These are phyloP conservation scores for Orthonyx spaldingii DNA, from an alignment of 2,113 vertebrate genomes.

Conservation along the genomic window DNA sequence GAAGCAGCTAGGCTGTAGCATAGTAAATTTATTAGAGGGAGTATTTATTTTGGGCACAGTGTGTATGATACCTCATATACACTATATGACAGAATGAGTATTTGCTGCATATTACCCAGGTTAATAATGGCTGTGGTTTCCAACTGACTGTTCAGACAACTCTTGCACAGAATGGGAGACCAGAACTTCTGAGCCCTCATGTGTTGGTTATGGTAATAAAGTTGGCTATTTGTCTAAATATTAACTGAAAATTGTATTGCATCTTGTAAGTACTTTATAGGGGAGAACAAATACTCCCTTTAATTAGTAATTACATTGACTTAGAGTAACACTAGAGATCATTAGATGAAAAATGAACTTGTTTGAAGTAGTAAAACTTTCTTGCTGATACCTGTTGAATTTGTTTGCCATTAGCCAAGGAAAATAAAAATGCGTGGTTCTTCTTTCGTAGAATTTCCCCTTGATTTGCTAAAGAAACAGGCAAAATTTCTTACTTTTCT, in stretches of 20 bases:
- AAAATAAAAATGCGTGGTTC: background rate
- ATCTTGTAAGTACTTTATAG: background rate
- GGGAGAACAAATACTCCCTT: background rate
- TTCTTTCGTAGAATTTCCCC: background rate
- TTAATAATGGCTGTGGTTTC: background rate
- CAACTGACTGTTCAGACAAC: background rate
- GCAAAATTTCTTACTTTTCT: background rate
- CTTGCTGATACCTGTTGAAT: background rate
- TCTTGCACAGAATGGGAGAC: background rate
- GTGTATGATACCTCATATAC: background rate
- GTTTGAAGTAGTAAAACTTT: background rate
- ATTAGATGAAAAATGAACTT: background rate
- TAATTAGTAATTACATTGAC: background rate
- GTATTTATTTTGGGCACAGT: background rate
- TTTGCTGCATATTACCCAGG: background rate
- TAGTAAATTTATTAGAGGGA: background rate
- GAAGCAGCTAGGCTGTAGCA: background rate
- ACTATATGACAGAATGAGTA: background rate
- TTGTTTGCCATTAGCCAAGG: background rate
- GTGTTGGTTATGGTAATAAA: background rate
- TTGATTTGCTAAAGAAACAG: background rate
- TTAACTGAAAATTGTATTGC: background rate
- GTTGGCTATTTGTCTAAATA: background rate
- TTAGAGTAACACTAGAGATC: background rate
- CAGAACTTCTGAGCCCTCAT: background rate